These are phyloP conservation scores for Xerus rutilus DNA, from an alignment of 2,797 vertebrate species.

Conservation along the genomic window DNA sequence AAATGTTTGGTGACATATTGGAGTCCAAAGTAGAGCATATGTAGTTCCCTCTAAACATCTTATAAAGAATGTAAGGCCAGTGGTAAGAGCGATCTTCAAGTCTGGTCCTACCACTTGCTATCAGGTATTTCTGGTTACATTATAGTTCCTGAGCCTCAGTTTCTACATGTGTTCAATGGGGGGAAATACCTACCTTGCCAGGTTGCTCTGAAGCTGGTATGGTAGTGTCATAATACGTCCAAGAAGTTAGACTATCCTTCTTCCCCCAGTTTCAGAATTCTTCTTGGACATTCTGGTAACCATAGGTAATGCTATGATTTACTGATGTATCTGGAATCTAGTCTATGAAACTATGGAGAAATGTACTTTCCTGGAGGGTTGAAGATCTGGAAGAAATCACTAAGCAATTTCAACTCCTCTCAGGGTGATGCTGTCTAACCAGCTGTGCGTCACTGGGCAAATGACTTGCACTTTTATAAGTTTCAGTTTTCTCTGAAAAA, in stretches of 20 bases:
- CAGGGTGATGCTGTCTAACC: not conserved
- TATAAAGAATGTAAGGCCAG: not conserved
- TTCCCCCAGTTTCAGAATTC: not conserved
- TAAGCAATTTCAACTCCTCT: conserved; percentile 37
- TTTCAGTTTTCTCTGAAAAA: conserved; percentile 41
- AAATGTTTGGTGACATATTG: not conserved
- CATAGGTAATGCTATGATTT: not conserved
- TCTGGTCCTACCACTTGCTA: not conserved
- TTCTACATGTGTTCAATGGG: not conserved
- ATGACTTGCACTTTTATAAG: conserved; percentile 38
- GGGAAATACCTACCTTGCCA: not conserved
- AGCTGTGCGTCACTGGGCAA: conserved; percentile 46
- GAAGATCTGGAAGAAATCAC: not conserved
- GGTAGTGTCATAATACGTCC: not conserved
- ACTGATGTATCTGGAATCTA: not conserved
- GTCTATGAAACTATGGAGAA: not conserved
- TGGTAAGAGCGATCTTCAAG: not conserved
- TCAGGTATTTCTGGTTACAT: not conserved
- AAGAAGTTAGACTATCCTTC: not conserved
- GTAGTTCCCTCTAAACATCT: not conserved
- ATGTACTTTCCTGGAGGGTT: not conserved
- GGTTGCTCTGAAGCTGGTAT: not conserved
- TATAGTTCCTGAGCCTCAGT: not conserved
- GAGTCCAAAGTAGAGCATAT: not conserved
- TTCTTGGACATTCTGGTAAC: not conserved